Evolutionary conservation across 2,888 invertebrate genomes (phyloP).

Genomic region (Lasioglossum lativentre): DNA sequence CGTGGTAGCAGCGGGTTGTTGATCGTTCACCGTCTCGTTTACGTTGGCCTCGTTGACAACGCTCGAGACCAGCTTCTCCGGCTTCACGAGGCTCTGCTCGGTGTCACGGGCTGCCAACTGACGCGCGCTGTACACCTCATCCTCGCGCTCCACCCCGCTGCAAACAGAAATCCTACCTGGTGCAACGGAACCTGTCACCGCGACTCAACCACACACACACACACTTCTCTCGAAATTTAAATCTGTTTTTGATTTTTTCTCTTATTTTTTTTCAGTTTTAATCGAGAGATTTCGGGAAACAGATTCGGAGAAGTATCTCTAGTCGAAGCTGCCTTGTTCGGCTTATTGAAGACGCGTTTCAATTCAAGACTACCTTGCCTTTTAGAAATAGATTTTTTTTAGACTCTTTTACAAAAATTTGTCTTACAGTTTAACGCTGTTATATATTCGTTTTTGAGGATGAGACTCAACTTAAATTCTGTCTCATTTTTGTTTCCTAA

Average conservation of each 20-base stretch:
- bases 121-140: slow-evolving; percentile 91
- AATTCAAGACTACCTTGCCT: neutral
- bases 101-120: slow-evolving; percentile 84
- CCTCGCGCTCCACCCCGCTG: slow-evolving; percentile 92
- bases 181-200: slow-evolving; percentile 35
- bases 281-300: neutral
- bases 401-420: no score
- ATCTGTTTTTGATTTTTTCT: no score
- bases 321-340: neutral
- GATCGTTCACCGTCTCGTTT: neutral
- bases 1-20: neutral
- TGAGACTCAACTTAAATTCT: no score
- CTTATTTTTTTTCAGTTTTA: neutral
- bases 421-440: no score
- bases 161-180: slow-evolving; percentile 75
- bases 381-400: no score
- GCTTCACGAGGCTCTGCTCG: slow-evolving; percentile 57
- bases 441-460: no score
- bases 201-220: neutral
- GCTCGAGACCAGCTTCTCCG: slow-evolving; percentile 15
- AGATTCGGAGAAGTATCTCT: neutral
- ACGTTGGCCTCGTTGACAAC: neutral
- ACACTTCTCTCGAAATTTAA: neutral
- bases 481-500: no score
- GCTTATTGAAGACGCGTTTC: no score